Conservation (phyloP, 1,140 invertebrate species). For the Piezodorus guildinii region DNA sequence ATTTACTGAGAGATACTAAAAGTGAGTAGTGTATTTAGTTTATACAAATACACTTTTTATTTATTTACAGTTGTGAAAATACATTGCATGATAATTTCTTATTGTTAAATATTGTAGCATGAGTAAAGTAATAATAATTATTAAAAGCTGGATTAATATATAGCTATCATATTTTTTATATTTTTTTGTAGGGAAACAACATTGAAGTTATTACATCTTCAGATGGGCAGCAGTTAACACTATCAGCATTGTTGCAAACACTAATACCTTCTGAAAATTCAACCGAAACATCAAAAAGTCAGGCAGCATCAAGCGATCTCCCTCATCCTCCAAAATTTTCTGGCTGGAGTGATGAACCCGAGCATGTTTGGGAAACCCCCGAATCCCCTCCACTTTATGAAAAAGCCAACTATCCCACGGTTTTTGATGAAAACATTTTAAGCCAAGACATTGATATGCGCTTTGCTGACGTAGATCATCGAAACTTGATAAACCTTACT, state of each 20-base stretch:
- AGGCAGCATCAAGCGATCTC: no score
- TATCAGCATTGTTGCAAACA: neutral
- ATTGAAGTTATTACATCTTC: constrained; percentile 18
- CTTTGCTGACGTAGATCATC: constrained; percentile 56
- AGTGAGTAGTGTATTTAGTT: no score
- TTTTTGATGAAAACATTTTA: constrained; percentile 39
- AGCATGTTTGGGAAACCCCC: constrained; percentile 32
- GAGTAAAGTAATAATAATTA: no score
- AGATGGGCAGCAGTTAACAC: neutral
- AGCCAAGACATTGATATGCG: constrained; percentile 27
- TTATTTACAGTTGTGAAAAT: no score
- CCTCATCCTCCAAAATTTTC: constrained; percentile 39
- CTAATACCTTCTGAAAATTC: neutral
- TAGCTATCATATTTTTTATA: no score
- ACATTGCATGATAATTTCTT: no score
- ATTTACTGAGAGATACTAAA: no score
- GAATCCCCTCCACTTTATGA: constrained; percentile 54
- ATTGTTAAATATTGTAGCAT: no score
- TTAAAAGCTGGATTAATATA: no score
- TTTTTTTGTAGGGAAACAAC: constrained; percentile 4
- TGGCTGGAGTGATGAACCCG: constrained; percentile 32
- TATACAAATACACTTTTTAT: no score
- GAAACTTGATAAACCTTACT: constrained; percentile 71
- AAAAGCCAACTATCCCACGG: constrained; percentile 38
- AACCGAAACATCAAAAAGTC: neutral